A percentile compares a stretch with the other conserved stretches of the same genome.
phyloP scores from a whole-genome alignment of 1,140 invertebrate genomes.

The Zophobas atratus region DNA sequence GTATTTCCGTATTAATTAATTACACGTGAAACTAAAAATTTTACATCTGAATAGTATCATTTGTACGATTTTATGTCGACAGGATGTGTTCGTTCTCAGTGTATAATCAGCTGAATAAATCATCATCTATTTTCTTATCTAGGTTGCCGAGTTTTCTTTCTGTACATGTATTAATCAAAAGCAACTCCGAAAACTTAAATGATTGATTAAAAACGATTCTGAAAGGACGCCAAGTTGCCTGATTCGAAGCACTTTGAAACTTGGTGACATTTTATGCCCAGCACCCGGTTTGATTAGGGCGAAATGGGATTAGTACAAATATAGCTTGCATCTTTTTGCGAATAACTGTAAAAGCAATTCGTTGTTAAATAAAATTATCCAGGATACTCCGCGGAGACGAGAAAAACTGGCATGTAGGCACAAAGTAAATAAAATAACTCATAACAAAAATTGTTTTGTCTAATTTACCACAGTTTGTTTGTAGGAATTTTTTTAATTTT shows the following conservation, averaged over 20 bases:
- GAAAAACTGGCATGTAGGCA: no score
- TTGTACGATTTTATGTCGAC: not conserved
- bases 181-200: conserved; percentile 27
- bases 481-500: no score
- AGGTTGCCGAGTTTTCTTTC: conserved; percentile 14
- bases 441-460: no score
- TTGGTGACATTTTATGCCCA: conserved; percentile 6
- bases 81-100: not conserved
- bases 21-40: not conserved
- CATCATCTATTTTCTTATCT: conserved; percentile 20
- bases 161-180: conserved; percentile 25
- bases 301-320: not conserved
- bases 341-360: no score
- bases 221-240: conserved; percentile 12
- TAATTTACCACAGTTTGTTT: no score
- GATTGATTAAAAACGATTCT: conserved; percentile 35
- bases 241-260: conserved; percentile 14
- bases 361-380: no score
- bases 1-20: not conserved
- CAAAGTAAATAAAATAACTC: no score
- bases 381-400: no score
- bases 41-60: not conserved
- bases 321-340: no score
- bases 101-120: not conserved
- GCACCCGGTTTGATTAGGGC: not conserved